Conservation (phyloP, 2,888 invertebrate genomes). For the Ochropleura leucogaster region DNA sequence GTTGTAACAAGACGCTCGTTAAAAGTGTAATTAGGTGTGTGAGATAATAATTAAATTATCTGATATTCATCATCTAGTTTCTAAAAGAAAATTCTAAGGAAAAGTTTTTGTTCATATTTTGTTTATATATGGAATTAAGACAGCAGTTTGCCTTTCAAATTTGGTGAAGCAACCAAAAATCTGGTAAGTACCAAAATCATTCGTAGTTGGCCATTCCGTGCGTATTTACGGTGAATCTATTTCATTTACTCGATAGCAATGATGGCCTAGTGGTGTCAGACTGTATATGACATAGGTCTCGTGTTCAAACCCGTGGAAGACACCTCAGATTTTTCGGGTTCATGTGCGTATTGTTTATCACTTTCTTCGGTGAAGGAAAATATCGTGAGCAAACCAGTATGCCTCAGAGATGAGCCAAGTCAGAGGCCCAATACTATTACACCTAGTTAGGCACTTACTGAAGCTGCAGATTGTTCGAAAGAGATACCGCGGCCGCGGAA, state of each 20-base stretch:
- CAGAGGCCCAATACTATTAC: too few species aligned
- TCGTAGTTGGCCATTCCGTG: background rate
- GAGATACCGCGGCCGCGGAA: too few species aligned
- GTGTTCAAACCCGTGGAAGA: too few species aligned
- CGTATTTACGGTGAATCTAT: background rate
- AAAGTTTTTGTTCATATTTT: background rate
- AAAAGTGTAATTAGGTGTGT: constrained; percentile 20
- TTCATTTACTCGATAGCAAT: background rate
- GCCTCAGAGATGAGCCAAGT: too few species aligned
- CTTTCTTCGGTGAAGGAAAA: too few species aligned
- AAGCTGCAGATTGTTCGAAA: too few species aligned
- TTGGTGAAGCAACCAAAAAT: background rate
- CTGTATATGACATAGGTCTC: too few species aligned
- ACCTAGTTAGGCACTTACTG: too few species aligned
- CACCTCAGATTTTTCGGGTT: too few species aligned
- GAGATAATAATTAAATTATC: constrained; percentile 20
- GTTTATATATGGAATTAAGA: background rate
- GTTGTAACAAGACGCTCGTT: constrained; percentile 50
- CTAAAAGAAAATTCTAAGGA: background rate
- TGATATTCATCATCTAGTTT: background rate
- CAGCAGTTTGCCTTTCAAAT: background rate
- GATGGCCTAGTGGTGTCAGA: too few species aligned
- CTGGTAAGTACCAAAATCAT: background rate
- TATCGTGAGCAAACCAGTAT: too few species aligned
- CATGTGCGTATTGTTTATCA: too few species aligned